These are phyloP conservation scores for Cottus gobio DNA, from an alignment of 2,113 vertebrate genomes.

Conservation along the genomic window DNA sequence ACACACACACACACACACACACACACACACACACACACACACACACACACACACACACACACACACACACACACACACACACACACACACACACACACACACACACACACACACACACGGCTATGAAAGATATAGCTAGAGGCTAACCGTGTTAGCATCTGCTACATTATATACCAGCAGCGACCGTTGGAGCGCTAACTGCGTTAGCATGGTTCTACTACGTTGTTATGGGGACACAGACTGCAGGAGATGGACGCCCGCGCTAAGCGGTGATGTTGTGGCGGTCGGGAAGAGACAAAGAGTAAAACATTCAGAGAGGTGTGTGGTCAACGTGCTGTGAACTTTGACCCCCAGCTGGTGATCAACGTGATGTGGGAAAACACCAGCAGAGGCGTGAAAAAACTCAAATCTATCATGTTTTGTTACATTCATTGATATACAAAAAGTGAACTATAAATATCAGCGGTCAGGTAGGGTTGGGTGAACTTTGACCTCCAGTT, in stretches of 20 bases:
- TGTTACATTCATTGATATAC: conserved; percentile 35
- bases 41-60: background rate
- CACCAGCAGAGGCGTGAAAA: background rate
- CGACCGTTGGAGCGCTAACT: conserved; percentile 18
- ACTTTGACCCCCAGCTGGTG: conserved; percentile 20
- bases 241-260: background rate
- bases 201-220: conserved; percentile 24
- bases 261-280: background rate
- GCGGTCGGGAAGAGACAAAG: background rate
- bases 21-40: conserved; percentile 15
- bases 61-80: too few species aligned
- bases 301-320: conserved; percentile 13
- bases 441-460: conserved; percentile 33
- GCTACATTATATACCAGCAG: conserved; percentile 8
- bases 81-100: too few species aligned
- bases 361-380: conserved; percentile 6
- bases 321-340: conserved; percentile 5
- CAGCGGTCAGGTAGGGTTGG: conserved; percentile 4
- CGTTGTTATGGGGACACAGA: background rate
- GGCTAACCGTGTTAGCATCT: conserved; percentile 44
- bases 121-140: too few species aligned
- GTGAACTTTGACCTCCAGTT: conserved; percentile 39
- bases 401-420: conserved; percentile 40
- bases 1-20: conserved; percentile 11
- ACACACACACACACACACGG: too few species aligned